phyloP scores from a whole-genome alignment of 1,140 invertebrate species.

The Protaetia brevitarsis region DNA sequence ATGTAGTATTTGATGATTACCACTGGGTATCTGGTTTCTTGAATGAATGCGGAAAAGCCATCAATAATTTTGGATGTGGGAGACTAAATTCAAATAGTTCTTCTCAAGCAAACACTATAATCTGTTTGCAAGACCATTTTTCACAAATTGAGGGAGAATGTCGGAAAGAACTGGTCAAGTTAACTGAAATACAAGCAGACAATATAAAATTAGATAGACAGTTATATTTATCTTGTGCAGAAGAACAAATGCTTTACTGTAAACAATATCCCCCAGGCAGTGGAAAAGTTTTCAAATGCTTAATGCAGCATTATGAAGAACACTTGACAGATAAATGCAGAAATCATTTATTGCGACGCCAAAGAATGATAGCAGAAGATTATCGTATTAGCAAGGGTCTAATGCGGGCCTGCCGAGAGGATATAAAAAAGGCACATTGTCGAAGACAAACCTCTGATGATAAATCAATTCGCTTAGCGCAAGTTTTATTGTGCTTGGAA shows the following conservation, averaged over 20 bases:
- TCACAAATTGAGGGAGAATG: conserved; percentile 63
- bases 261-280: conserved; percentile 63
- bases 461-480: conserved; percentile 80
- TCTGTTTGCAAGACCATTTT: conserved; percentile 74
- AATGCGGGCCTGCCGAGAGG: conserved; percentile 82
- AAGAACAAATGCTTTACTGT: conserved; percentile 77
- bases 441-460: conserved; percentile 73
- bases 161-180: conserved; percentile 72
- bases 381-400: conserved; percentile 88
- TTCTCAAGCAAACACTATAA: conserved; percentile 79
- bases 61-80: conserved; percentile 74
- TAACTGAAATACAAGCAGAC: conserved; percentile 88
- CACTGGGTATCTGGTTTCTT: conserved; percentile 79
- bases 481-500: conserved; percentile 92
- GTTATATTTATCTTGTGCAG: conserved; percentile 83
- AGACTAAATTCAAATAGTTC: conserved; percentile 63
- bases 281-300: conserved; percentile 88
- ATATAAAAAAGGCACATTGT: conserved; percentile 81
- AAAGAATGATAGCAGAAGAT: conserved; percentile 86
- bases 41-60: conserved; percentile 72
- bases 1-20: conserved; percentile 87
- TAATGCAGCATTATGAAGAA: conserved; percentile 79
- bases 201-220: conserved; percentile 89
- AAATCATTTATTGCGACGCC: conserved; percentile 78
- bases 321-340: conserved; percentile 71